These are phyloP conservation scores for Orbicella faveolata DNA, from an alignment of 64 coral and sea anemone species.

Conservation along the genomic window DNA sequence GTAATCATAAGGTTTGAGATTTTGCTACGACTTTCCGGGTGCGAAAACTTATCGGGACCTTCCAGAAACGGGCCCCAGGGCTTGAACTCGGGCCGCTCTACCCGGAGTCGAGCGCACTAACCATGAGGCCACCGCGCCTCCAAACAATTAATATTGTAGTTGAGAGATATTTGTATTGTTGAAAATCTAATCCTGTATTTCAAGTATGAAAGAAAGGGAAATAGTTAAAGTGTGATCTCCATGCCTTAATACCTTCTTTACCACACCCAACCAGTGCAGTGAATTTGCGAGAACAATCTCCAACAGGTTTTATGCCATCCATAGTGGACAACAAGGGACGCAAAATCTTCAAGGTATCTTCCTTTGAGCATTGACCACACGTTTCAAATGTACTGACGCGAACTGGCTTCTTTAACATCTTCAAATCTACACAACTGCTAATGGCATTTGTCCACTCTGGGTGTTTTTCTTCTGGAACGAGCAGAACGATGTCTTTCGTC, in stretches of 20 bases:
- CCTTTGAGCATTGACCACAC: background rate
- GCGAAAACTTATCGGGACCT: too few relatives aligned
- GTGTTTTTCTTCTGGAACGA: background rate
- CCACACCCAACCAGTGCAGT: background rate
- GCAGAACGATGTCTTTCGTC: background rate
- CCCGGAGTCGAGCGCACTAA: too few relatives aligned
- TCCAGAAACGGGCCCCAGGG: too few relatives aligned
- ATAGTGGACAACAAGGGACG: background rate
- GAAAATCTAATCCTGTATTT: background rate
- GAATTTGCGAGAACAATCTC: background rate
- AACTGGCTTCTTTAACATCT: background rate
- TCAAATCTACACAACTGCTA: background rate
- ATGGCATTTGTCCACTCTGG: background rate
- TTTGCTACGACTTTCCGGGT: too few relatives aligned
- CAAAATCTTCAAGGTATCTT: background rate
- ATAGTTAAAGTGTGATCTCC: background rate
- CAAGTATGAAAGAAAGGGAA: background rate
- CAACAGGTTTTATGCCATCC: background rate
- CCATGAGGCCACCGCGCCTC: too few relatives aligned
- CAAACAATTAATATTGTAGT: too few relatives aligned
- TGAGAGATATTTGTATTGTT: too few relatives aligned
- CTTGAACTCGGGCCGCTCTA: too few relatives aligned
- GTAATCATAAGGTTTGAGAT: too few relatives aligned
- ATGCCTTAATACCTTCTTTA: background rate
- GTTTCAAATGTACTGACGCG: background rate